Conservation (phyloP, 2,113 vertebrate genomes). For the Osmerus eperlanus region DNA sequence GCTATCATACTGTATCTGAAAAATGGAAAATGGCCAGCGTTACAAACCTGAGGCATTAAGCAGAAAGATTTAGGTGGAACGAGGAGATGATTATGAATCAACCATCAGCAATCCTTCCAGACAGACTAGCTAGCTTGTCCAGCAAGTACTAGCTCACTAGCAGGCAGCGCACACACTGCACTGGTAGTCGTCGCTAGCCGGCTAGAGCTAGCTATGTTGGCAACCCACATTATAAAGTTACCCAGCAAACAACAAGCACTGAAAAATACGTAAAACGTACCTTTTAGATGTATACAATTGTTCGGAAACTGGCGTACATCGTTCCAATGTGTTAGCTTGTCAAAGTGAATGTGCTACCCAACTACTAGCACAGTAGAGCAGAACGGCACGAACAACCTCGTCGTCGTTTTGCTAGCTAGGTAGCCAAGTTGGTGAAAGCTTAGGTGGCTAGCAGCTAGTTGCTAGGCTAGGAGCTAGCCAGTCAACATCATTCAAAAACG, state of each 20-base stretch:
- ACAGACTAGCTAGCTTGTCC: too few relatives aligned
- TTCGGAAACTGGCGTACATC: slow-evolving; percentile 26
- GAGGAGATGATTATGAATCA: too few relatives aligned
- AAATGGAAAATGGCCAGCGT: background rate
- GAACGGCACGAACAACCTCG: background rate
- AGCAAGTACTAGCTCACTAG: too few relatives aligned
- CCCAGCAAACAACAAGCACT: background rate
- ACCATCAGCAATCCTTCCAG: too few relatives aligned
- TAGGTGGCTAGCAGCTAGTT: slow-evolving; percentile 24
- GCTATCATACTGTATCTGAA: too few relatives aligned
- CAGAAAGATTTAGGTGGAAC: too few relatives aligned
- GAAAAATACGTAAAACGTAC: slow-evolving; percentile 37
- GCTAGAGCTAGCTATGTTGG: too few relatives aligned
- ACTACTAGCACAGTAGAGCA: slow-evolving; percentile 1
- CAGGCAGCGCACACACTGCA: too few relatives aligned
- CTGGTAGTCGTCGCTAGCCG: too few relatives aligned
- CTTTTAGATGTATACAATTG: slow-evolving; percentile 2
- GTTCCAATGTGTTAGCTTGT: slow-evolving; percentile 3
- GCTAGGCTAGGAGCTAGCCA: slow-evolving; percentile 18
- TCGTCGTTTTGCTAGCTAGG: background rate
- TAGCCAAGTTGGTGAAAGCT: background rate
- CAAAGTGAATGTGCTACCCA: slow-evolving; percentile 13
- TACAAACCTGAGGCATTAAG: background rate
- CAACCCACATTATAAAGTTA: background rate
- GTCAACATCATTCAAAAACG: slow-evolving; percentile 26